Evolutionary conservation across 2,888 invertebrate species (phyloP).

Genomic region (Galeruca laticollis): DNA sequence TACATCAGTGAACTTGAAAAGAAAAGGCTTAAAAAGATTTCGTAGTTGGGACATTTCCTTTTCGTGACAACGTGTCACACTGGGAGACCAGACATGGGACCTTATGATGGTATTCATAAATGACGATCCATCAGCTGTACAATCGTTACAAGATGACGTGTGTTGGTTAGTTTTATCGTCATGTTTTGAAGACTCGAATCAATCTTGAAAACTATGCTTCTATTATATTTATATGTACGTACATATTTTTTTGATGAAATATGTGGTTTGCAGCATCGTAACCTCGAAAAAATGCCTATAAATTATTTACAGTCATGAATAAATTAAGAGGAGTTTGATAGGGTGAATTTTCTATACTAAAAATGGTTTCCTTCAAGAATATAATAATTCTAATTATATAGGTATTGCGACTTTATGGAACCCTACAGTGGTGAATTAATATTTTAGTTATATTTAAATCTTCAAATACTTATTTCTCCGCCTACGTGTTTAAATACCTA

Average conservation of each 20-base stretch:
- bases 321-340: too few relatives aligned
- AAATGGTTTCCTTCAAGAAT: too few relatives aligned
- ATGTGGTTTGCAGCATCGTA: too few relatives aligned
- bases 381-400: too few relatives aligned
- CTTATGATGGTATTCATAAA: conserved; percentile 37
- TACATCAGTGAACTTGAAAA: conserved; percentile 48
- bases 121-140: conserved; percentile 46
- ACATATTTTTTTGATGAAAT: background rate
- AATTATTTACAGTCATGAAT: too few relatives aligned
- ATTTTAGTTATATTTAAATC: too few relatives aligned
- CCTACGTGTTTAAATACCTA: too few relatives aligned
- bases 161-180: conserved; percentile 37
- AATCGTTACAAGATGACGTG: conserved; percentile 39
- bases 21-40: conserved; percentile 49
- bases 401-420: too few relatives aligned
- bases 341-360: too few relatives aligned
- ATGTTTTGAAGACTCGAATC: conserved; percentile 21
- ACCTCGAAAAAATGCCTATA: too few relatives aligned
- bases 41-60: conserved; percentile 46
- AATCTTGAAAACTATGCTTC: conserved; percentile 19
- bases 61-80: conserved; percentile 48
- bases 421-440: too few relatives aligned
- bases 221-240: background rate
- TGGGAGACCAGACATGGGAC: conserved; percentile 31
- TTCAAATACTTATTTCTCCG: too few relatives aligned